Evolutionary conservation across 2,888 invertebrate genomes (phyloP), one percentile per base, ranked within the genome.

Genomic region (Gymnosoma rotundatum): DNA sequence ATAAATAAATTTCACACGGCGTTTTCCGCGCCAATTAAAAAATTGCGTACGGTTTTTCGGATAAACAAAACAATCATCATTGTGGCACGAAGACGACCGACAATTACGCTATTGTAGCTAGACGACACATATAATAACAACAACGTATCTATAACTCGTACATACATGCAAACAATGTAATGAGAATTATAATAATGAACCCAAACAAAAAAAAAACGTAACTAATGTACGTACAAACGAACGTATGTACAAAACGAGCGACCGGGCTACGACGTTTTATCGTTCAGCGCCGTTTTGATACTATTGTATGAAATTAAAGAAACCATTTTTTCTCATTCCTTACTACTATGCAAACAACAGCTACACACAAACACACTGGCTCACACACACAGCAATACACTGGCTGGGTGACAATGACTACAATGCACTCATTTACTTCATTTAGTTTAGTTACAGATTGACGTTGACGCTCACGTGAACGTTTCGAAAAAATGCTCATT

Each of bases 251-350:
- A 32, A 45, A 74, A 78, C 84, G 81, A 52, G 64, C 84, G 78
- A 81, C 81, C 84, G 83, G 75, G 25, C 69, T 45, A 80, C 85
- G 76, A 86, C 86, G 81, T 82, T 78, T 80, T 60, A 82, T 69
- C 86, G 86, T 86, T 85, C 84, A 86, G 82, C 86, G 86, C 80
- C 86, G 83, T 83, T 75, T 86, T 83, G 74, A 85, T 80, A 85
- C 86, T 85, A 85, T 80, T 80, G 83, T 83, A 85, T 72, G 67
- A 66, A 86, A 78, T 78, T 80, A 83, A 81, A 42, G 69, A 70
- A 75, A 64, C 50, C 48, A 70, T 83, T 83, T 78, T 83, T 63
- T 74, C 79, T 83, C 83, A 74, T 83, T 74, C 69, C 74, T 69
- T 61, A 18, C 32, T 48, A 48, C 54, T 54, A 63, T 63, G 50